Conservation (phyloP, 2,797 vertebrate species). For the Xenops minutus region DNA sequence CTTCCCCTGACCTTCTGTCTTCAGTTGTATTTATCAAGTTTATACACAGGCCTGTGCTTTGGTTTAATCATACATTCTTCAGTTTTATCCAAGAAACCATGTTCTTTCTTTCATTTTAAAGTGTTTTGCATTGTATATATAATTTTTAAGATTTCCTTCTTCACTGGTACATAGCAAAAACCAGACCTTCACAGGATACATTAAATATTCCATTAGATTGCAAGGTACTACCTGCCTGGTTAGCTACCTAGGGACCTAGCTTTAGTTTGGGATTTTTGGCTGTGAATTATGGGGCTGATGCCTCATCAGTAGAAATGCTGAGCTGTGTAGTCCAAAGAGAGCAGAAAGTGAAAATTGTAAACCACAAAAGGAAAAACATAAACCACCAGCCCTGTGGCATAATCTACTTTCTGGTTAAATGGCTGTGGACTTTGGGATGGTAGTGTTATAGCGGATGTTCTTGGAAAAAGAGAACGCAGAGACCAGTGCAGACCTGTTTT, state of each 20-base stretch:
- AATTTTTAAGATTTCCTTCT: not conserved
- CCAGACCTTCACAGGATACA: not conserved
- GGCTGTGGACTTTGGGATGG: not conserved
- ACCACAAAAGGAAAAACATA: not conserved
- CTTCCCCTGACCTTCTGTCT: not conserved
- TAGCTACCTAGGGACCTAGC: not conserved
- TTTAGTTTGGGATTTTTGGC: not conserved
- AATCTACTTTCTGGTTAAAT: not conserved
- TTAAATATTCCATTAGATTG: not conserved
- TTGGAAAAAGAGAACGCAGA: not conserved
- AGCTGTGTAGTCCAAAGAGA: not conserved
- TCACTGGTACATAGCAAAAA: not conserved
- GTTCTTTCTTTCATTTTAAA: not conserved
- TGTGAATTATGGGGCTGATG: not conserved
- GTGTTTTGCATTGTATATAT: not conserved
- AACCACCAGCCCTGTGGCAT: not conserved
- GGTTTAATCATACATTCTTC: not conserved
- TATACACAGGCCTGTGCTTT: not conserved
- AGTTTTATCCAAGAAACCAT: not conserved
- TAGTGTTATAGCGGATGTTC: not conserved
- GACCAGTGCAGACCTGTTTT: not conserved
- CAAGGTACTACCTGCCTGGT: not conserved
- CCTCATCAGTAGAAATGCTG: not conserved
- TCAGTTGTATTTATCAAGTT: not conserved
- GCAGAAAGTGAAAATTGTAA: not conserved